Conservation (phyloP, 2,797 vertebrate genomes). For the Smutsia gigantea region DNA sequence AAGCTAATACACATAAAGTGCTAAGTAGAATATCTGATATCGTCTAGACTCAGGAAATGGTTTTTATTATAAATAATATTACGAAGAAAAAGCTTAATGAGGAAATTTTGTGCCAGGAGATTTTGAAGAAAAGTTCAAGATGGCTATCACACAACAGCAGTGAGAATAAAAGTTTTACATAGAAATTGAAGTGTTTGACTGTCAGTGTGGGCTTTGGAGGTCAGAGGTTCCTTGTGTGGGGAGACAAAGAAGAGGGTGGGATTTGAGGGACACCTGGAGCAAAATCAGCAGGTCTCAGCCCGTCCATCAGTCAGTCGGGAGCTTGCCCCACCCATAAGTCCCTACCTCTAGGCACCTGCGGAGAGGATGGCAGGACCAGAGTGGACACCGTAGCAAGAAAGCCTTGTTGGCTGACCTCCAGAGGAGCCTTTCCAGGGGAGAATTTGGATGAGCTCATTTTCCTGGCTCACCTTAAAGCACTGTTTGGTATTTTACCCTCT, state of each 20-base stretch:
- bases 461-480: not conserved
- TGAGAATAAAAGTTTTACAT: not conserved
- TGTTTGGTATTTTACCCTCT: not conserved
- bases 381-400: not conserved
- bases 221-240: not conserved
- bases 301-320: not conserved
- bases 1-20: not conserved
- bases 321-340: too few relatives aligned
- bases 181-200: not conserved
- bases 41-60: not conserved
- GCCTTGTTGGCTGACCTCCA: not conserved
- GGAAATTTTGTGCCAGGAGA: not conserved
- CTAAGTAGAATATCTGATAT: not conserved
- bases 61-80: not conserved
- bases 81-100: not conserved
- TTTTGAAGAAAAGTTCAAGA: not conserved
- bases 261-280: not conserved
- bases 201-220: not conserved
- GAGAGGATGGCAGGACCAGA: not conserved
- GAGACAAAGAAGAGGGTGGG: not conserved
- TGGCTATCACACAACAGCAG: not conserved
- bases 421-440: not conserved
- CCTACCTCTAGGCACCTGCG: not conserved
- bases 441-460: not conserved
- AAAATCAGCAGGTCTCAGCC: not conserved